Conservation (phyloP, 2,113 vertebrate species). For the Gorsachius goisagi region DNA sequence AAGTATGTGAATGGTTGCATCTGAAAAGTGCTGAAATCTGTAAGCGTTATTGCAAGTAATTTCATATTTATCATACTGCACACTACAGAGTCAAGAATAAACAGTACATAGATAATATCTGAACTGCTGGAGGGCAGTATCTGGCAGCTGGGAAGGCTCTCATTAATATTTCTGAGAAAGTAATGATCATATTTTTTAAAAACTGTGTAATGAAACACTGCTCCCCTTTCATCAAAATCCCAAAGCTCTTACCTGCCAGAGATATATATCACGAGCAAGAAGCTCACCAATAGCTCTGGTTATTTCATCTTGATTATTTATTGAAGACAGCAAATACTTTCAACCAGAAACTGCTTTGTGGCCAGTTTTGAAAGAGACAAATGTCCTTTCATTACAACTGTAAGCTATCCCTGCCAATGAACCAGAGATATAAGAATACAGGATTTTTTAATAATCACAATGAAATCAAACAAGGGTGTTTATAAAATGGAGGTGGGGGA, state of each 20-base stretch:
- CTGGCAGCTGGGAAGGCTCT: not conserved
- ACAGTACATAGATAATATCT: not conserved
- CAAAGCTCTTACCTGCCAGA: not conserved
- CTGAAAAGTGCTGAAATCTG: not conserved
- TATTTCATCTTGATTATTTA: not conserved
- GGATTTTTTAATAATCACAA: not conserved
- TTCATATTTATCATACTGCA: not conserved
- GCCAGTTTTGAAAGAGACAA: conserved; percentile 15
- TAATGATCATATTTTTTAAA: not conserved
- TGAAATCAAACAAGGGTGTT: not conserved
- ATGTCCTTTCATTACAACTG: conserved; percentile 7
- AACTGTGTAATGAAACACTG: not conserved
- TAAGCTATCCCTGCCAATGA: not conserved
- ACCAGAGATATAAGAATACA: not conserved
- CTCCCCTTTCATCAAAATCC: not conserved
- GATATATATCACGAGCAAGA: not conserved
- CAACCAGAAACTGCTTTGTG: not conserved
- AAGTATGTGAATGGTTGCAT: not conserved
- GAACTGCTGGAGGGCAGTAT: not conserved
- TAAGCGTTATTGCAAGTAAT: not conserved
- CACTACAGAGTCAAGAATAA: not conserved
- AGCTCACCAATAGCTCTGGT: not conserved
- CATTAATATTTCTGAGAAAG: not conserved
- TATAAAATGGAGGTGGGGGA: not conserved
- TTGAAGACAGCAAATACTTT: not conserved